phyloP scores from a whole-genome alignment of 2,888 invertebrate genomes.

The Tricholauxania praeusta region DNA sequence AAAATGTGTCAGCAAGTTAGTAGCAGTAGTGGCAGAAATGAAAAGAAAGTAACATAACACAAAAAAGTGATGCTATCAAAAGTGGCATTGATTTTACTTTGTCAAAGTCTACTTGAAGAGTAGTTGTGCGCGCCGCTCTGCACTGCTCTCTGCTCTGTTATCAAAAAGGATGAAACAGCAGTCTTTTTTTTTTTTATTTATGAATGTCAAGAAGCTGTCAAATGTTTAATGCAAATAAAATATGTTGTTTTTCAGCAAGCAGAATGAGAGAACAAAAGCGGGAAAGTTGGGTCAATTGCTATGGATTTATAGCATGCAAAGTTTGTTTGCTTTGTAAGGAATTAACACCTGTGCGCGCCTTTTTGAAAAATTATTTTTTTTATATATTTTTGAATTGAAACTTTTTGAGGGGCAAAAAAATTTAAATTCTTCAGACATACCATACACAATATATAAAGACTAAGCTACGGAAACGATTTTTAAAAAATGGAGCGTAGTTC shows the following conservation, averaged over 20 bases:
- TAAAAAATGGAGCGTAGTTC: too few relatives aligned
- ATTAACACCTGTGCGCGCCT: not conserved
- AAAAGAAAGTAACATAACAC: not conserved
- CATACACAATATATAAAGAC: too few relatives aligned
- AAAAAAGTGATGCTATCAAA: not conserved
- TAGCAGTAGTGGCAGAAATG: not conserved
- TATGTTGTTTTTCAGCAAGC: too few relatives aligned
- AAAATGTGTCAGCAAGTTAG: conserved; percentile 1
- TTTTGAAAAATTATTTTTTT: not conserved
- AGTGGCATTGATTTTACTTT: too few relatives aligned
- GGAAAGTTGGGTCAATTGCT: not conserved
- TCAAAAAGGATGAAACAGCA: not conserved
- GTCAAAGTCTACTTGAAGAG: too few relatives aligned
- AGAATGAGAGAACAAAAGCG: not conserved
- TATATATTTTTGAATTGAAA: too few relatives aligned
- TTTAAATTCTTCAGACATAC: too few relatives aligned
- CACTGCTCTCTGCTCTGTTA: too few relatives aligned
- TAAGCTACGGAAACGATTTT: too few relatives aligned
- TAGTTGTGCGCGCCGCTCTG: too few relatives aligned
- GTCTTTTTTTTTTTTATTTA: not conserved
- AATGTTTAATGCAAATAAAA: not conserved
- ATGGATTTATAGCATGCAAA: not conserved
- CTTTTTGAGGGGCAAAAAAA: too few relatives aligned
- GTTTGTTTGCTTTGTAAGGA: not conserved
- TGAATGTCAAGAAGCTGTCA: conserved; percentile 6